These are phyloP conservation scores for Pedetes capensis DNA, from an alignment of 2,113 vertebrate genomes.

Conservation along the genomic window DNA sequence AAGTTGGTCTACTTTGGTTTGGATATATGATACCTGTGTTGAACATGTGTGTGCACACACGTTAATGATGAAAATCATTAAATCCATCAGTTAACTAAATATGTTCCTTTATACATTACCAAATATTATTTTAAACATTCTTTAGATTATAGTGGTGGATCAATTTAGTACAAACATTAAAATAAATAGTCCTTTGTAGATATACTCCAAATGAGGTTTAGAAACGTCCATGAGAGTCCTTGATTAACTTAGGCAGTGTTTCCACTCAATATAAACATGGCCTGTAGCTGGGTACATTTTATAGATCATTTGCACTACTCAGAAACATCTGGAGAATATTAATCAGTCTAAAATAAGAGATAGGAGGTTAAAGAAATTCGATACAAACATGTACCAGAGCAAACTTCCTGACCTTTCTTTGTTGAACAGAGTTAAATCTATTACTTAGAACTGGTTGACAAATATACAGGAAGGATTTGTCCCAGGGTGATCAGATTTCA, in stretches of 20 bases:
- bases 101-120: not conserved
- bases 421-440: conserved; percentile 69
- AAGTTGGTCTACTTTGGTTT: not conserved
- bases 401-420: conserved; percentile 62
- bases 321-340: conserved; percentile 77
- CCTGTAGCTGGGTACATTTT: conserved; percentile 74
- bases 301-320: conserved; percentile 79
- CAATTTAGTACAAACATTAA: conserved; percentile 42
- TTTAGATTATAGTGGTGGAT: not conserved
- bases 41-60: rapidly evolving
- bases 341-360: conserved; percentile 71
- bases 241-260: conserved; percentile 54
- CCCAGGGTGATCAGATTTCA: conserved; percentile 54
- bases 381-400: conserved; percentile 70
- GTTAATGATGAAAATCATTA: not conserved
- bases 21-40: not conserved
- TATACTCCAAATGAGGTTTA: not conserved
- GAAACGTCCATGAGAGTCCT: conserved; percentile 31
- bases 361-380: conserved; percentile 62
- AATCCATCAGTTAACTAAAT: not conserved
- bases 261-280: conserved; percentile 56
- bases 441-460: conserved; percentile 73
- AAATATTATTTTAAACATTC: not conserved
- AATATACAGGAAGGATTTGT: conserved; percentile 69
- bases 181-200: conserved; percentile 61